A percentile compares a stretch with the other conserved stretches of the same genome.
phyloP scores from a whole-genome alignment of 1,140 invertebrate species.

The Drosophila sturtevanti region DNA sequence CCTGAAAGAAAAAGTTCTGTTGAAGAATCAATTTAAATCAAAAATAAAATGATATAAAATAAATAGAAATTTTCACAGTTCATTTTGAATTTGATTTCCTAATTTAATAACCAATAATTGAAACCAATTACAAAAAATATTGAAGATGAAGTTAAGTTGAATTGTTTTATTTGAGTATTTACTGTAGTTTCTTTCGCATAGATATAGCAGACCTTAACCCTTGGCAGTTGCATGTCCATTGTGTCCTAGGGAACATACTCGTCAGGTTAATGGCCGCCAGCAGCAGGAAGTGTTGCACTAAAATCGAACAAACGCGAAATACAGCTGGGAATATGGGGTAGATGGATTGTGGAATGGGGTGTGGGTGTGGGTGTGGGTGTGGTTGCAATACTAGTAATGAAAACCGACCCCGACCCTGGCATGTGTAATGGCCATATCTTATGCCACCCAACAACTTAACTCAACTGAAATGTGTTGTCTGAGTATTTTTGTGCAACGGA shows the following conservation, averaged over 20 bases:
- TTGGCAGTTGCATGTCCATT: slow-evolving; percentile 67
- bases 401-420: slow-evolving; percentile 42
- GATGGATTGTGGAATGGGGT: slow-evolving; percentile 35
- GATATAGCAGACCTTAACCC: slow-evolving; percentile 73
- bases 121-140: too few relatives aligned
- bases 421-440: slow-evolving; percentile 77
- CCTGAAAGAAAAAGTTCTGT: too few relatives aligned
- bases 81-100: too few relatives aligned
- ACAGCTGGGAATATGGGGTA: neutral
- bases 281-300: slow-evolving; percentile 71
- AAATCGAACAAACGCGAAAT: slow-evolving; percentile 72
- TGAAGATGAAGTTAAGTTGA: too few relatives aligned
- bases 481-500: slow-evolving; percentile 71
- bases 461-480: slow-evolving; percentile 41
- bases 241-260: slow-evolving; percentile 18
- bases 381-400: slow-evolving; percentile 35
- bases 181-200: slow-evolving; percentile 48
- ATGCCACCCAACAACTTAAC: slow-evolving; percentile 33
- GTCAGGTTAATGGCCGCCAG: slow-evolving; percentile 68
- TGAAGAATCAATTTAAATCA: too few relatives aligned
- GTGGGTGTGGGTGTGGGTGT: neutral
- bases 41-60: too few relatives aligned
- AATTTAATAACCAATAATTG: too few relatives aligned
- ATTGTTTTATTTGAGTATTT: slow-evolving; percentile 8
- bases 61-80: too few relatives aligned